These are phyloP conservation scores for Vulpes lagopus DNA, from an alignment of 2,113 vertebrate genomes.

Conservation along the genomic window DNA sequence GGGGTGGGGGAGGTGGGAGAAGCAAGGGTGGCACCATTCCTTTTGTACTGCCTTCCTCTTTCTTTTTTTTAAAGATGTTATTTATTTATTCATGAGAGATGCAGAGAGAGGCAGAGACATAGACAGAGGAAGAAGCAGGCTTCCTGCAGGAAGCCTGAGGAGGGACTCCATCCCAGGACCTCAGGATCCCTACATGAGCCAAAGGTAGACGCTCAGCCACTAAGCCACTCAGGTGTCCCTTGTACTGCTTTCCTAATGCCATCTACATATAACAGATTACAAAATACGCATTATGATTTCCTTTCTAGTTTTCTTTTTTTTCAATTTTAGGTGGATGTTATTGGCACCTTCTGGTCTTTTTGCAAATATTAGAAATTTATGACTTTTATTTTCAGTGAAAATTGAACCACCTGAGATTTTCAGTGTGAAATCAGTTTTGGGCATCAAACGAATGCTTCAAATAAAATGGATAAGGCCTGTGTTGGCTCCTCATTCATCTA, in stretches of 20 bases:
- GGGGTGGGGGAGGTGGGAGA: accelerated
- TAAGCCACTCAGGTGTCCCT: neutral
- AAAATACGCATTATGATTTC: neutral
- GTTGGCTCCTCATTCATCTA: neutral
- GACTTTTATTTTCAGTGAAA: constrained; percentile 86
- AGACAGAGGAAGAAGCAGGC: too few relatives aligned
- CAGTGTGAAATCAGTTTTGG: constrained; percentile 76
- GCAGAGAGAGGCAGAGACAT: too few relatives aligned
- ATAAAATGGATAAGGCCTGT: constrained; percentile 83
- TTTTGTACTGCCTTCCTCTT: neutral
- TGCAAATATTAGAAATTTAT: constrained; percentile 10
- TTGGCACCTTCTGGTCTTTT: neutral
- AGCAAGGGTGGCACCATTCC: neutral
- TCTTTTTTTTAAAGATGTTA: too few relatives aligned
- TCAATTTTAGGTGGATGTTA: neutral
- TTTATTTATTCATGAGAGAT: too few relatives aligned
- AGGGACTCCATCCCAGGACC: too few relatives aligned
- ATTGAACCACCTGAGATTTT: constrained; percentile 82
- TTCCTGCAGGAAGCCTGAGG: too few relatives aligned
- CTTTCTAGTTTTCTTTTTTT: neutral
- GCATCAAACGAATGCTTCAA: constrained; percentile 77
- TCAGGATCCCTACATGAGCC: too few relatives aligned
- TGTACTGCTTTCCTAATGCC: neutral
- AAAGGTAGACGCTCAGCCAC: too few relatives aligned
- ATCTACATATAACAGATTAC: neutral